A percentile compares a stretch with the other conserved stretches of the same genome.
phyloP scores from a whole-genome alignment of 1,140 invertebrate species.

The Brachionus sp. region DNA sequence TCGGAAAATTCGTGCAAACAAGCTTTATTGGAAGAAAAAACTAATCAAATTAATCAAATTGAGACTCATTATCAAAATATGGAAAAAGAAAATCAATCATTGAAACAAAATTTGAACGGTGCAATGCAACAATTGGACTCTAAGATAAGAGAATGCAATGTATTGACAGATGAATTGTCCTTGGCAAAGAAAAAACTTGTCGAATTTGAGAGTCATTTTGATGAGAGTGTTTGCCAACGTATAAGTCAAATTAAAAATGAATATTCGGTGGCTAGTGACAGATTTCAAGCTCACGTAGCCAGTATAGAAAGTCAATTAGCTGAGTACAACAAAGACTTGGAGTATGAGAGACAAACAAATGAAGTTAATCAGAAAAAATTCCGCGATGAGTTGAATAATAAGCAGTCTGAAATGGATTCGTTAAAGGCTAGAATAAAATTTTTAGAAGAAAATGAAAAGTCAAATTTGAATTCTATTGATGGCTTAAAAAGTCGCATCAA shows the following conservation, averaged over 20 bases:
- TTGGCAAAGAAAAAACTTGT: background rate
- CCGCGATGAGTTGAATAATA: background rate
- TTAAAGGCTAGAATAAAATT: background rate
- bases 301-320: background rate
- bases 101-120: slow-evolving; percentile 18
- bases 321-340: slow-evolving; percentile 1
- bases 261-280: background rate
- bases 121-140: slow-evolving; percentile 9
- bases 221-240: background rate
- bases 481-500: background rate
- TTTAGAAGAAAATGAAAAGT: background rate
- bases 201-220: background rate
- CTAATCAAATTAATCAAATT: slow-evolving; percentile 18
- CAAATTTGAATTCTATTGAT: background rate
- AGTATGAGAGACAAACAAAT: background rate
- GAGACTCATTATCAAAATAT: slow-evolving; percentile 14
- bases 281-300: background rate
- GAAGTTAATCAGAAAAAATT: background rate
- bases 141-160: slow-evolving; percentile 11
- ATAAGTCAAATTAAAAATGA: slow-evolving; percentile 14
- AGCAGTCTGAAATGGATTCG: background rate
- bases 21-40: background rate
- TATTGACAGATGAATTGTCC: background rate
- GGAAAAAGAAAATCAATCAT: slow-evolving; percentile 30
- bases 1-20: background rate